Evolutionary conservation across 2,797 vertebrate genomes (phyloP).

Genomic region (Distichodus sexfasciatus): DNA sequence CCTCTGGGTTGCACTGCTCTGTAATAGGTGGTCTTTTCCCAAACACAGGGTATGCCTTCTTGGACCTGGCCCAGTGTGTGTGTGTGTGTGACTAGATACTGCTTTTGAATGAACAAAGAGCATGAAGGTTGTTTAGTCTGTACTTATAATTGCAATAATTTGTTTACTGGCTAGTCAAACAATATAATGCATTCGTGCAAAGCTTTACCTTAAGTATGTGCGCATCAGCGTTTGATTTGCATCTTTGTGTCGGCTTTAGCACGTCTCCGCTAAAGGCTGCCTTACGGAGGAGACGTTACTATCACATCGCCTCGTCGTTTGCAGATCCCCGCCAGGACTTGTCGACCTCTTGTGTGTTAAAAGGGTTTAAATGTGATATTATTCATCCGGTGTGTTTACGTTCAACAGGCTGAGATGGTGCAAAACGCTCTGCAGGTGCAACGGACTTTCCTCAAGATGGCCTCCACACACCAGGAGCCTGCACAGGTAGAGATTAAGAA

Average conservation of each 20-base stretch:
- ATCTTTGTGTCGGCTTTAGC: neutral
- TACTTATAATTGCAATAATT: neutral
- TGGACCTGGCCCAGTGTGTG: conserved; percentile 46
- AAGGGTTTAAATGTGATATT: neutral
- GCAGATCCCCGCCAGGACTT: neutral
- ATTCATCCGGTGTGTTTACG: conserved; percentile 43
- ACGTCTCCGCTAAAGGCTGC: neutral
- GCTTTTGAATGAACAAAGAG: neutral
- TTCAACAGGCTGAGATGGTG: conserved; percentile 89
- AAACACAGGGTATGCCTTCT: conserved; percentile 50
- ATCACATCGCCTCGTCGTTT: neutral
- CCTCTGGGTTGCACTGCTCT: conserved; percentile 64
- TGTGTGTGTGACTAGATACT: conserved; percentile 3
- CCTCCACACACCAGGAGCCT: conserved; percentile 84
- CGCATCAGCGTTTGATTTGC: conserved; percentile 10
- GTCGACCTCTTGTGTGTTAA: neutral
- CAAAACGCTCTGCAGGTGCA: conserved; percentile 85
- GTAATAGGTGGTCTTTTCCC: conserved; percentile 57
- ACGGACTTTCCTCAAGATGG: conserved; percentile 84
- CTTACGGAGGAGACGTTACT: neutral
- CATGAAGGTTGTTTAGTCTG: neutral
- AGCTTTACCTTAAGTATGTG: neutral
- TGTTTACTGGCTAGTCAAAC: neutral
- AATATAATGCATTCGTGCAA: neutral
- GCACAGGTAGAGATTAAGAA: conserved; percentile 79